Evolutionary conservation across 2,888 invertebrate genomes (phyloP).

Genomic region (Nymphalis urticae): DNA sequence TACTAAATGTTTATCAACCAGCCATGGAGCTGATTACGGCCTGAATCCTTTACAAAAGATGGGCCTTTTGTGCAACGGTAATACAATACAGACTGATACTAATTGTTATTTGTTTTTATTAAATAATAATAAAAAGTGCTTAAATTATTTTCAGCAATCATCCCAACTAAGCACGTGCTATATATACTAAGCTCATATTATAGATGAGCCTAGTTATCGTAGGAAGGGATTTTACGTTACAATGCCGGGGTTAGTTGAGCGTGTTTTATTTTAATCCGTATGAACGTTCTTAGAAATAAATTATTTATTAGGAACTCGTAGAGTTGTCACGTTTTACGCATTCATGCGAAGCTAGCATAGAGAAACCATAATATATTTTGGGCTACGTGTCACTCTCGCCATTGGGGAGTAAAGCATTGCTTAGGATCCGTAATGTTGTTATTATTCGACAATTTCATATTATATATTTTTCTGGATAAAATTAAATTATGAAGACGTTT

Average conservation of each 20-base stretch:
- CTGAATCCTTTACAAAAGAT: too few species aligned
- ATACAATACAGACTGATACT: too few species aligned
- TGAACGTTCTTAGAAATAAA: conserved; percentile 1
- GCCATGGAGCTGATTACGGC: too few species aligned
- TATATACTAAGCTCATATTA: too few species aligned
- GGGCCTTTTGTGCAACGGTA: too few species aligned
- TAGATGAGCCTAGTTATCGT: not conserved
- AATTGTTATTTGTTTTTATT: too few species aligned
- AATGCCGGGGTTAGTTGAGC: not conserved
- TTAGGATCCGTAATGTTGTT: not conserved
- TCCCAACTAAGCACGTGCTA: too few species aligned
- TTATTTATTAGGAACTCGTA: conserved; percentile 4
- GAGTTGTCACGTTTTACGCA: conserved; percentile 1
- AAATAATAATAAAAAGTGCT: too few species aligned
- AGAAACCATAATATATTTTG: not conserved
- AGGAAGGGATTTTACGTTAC: not conserved
- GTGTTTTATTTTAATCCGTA: conserved; percentile 6
- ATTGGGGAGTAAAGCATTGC: conserved; percentile 1
- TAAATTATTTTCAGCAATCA: too few species aligned
- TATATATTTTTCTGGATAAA: not conserved
- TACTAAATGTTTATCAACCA: too few species aligned
- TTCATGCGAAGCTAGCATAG: not conserved
- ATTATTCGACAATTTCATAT: not conserved
- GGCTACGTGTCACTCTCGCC: not conserved
- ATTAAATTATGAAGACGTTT: not conserved